Percentiles rank a stretch among this genome's conserved stretches.
Evolutionary conservation across 2,797 vertebrate genomes (phyloP).

Genomic region (Corythornis leucogaster): DNA sequence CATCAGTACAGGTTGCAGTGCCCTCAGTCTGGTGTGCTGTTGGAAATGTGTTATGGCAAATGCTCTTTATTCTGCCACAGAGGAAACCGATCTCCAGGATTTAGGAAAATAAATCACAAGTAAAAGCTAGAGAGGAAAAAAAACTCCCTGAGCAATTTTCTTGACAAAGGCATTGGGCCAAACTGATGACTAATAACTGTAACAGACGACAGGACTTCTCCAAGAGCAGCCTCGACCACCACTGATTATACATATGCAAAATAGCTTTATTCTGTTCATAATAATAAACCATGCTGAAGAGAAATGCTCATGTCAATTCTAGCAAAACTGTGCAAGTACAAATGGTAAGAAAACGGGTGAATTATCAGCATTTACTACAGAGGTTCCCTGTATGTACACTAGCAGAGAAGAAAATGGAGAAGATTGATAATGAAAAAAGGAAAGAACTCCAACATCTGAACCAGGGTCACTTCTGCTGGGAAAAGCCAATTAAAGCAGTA

Average conservation of each 20-base stretch:
- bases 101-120: constrained; percentile 2
- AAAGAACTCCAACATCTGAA: neutral
- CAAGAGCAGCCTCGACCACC: neutral
- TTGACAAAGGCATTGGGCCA: constrained; percentile 11
- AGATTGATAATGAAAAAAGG: neutral
- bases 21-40: neutral
- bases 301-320: neutral
- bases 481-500: constrained; percentile 26
- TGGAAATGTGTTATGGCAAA: neutral
- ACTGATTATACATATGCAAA: constrained; percentile 35
- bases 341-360: neutral
- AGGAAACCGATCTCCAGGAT: constrained; percentile 8
- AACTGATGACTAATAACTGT: constrained; percentile 21
- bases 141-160: neutral
- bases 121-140: constrained; percentile 1
- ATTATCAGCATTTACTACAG: constrained; percentile 6
- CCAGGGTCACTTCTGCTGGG: neutral
- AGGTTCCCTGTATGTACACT: neutral
- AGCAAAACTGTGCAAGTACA: neutral
- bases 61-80: neutral
- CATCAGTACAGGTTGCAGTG: neutral
- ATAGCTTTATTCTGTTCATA: constrained; percentile 26
- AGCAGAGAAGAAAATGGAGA: neutral
- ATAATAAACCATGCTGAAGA: neutral
- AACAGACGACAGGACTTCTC: neutral